These are phyloP conservation scores for Ciconia maguari DNA, from an alignment of 2,113 vertebrate genomes.

Conservation along the genomic window DNA sequence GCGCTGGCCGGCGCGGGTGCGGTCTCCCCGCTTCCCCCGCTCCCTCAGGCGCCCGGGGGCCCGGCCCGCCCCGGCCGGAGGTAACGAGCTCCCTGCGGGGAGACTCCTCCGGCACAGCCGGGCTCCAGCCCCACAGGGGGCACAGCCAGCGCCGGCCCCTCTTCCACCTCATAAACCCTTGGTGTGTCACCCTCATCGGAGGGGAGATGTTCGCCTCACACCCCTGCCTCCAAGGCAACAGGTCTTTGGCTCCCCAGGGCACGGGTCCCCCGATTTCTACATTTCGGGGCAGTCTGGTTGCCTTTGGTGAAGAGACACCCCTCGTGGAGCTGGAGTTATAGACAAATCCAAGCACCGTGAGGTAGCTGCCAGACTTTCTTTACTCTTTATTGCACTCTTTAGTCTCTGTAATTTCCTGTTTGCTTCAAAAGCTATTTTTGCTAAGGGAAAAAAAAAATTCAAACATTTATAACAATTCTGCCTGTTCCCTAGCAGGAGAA, in stretches of 20 bases:
- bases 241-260: not conserved
- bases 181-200: not conserved
- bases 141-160: not conserved
- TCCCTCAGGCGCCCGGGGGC: not conserved
- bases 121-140: not conserved
- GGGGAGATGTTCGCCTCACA: not conserved
- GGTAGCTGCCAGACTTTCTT: not conserved
- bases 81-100: no score
- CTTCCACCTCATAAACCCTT: no score
- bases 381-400: not conserved
- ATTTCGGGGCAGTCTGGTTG: not conserved
- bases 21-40: not conserved
- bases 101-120: no score
- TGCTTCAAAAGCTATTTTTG: conserved; percentile 11
- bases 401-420: not conserved
- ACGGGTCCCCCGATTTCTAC: accelerated
- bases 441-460: not conserved
- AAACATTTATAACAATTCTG: not conserved
- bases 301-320: not conserved
- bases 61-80: not conserved
- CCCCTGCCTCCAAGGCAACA: not conserved
- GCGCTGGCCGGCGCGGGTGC: not conserved
- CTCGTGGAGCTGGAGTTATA: not conserved
- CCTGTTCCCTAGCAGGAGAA: not conserved
- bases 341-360: not conserved